Conservation (phyloP, 2,797 vertebrate species). For the Catharus ustulatus region DNA sequence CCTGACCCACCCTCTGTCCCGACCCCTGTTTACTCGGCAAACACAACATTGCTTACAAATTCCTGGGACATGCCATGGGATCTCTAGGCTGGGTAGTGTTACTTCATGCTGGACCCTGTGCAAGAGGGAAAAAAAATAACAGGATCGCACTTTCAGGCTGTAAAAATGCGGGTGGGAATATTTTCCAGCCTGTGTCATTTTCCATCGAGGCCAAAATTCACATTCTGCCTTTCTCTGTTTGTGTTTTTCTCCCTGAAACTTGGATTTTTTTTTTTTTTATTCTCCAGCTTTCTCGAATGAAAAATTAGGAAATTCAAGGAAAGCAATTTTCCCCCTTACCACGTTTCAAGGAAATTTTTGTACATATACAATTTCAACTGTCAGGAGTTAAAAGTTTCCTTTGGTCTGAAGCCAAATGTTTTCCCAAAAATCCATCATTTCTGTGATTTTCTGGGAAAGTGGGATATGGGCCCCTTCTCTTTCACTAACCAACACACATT, state of each 20-base stretch:
- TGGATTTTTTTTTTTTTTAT: background rate
- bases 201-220: constrained; percentile 3
- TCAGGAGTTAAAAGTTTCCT: background rate
- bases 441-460: background rate
- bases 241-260: constrained; percentile 16
- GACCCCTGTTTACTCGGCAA: constrained; percentile 1
- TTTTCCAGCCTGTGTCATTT: constrained; percentile 44
- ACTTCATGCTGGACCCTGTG: constrained; percentile 15
- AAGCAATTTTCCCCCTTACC: background rate
- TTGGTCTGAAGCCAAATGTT: background rate
- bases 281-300: background rate
- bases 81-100: background rate
- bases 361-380: background rate
- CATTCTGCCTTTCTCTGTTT: background rate
- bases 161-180: constrained; percentile 45
- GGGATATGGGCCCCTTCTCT: background rate
- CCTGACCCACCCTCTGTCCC: background rate
- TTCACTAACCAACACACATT: background rate
- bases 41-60: background rate
- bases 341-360: background rate
- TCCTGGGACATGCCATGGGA: background rate
- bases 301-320: background rate
- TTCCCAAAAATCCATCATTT: background rate
- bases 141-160: background rate
- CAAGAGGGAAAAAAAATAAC: background rate